A percentile compares a stretch with the other conserved stretches of the same genome.
Evolutionary conservation across 1,140 invertebrate genomes (phyloP).

Genomic region (Drosophila grimshawi): DNA sequence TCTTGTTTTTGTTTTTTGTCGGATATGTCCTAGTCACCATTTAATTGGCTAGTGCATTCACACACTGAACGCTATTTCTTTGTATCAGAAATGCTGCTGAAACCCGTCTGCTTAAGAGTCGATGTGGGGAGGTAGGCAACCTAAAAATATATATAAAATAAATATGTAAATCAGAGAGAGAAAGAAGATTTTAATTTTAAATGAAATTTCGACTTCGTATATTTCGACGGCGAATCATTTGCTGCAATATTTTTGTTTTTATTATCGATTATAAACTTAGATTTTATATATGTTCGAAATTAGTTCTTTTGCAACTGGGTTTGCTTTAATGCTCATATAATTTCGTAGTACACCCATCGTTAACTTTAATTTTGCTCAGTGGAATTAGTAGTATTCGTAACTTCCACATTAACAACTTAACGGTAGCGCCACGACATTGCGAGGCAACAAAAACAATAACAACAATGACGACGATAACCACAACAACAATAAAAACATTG

Average conservation of each 20-base stretch:
- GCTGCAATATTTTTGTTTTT: not conserved
- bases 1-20: conserved; percentile 7
- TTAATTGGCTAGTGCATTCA: conserved; percentile 68
- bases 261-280: conserved; percentile 4
- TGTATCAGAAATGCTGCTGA: conserved; percentile 48
- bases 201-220: too few species aligned
- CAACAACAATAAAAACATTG: conserved; percentile 54
- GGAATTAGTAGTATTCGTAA: conserved; percentile 56
- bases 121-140: conserved; percentile 5
- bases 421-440: conserved; percentile 71
- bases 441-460: conserved; percentile 26
- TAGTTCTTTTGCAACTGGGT: conserved; percentile 4
- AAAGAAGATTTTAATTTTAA: not conserved
- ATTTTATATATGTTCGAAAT: not conserved
- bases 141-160: conserved; percentile 1
- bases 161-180: not conserved
- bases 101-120: conserved; percentile 16
- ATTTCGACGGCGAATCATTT: too few species aligned
- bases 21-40: conserved; percentile 66
- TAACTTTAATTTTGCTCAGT: conserved; percentile 35
- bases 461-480: conserved; percentile 53
- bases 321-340: not conserved
- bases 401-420: conserved; percentile 59
- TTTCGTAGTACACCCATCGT: conserved; percentile 4
- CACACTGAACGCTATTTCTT: conserved; percentile 24